phyloP scores from a whole-genome alignment of 1,140 invertebrate genomes.

The Fopius arisanus region DNA sequence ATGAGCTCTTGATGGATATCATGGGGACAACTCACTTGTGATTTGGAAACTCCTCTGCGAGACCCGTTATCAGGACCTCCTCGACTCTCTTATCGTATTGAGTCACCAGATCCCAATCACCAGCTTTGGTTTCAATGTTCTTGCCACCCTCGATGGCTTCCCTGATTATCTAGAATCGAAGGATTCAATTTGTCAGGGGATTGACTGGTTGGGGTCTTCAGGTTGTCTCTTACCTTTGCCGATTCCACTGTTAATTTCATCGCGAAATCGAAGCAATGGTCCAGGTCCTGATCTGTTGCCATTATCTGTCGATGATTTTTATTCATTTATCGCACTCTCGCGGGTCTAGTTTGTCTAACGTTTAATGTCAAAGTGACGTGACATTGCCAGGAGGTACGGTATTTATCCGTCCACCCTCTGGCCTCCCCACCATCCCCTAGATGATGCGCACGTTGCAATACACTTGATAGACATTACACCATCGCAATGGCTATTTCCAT shows the following conservation, averaged over 20 bases:
- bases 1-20: background rate
- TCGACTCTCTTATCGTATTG: constrained; percentile 83
- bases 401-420: constrained; percentile 8
- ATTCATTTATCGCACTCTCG: background rate
- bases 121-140: constrained; percentile 57
- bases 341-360: background rate
- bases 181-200: background rate
- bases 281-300: constrained; percentile 28
- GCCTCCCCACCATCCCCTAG: constrained; percentile 4
- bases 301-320: background rate
- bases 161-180: constrained; percentile 44
- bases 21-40: constrained; percentile 71
- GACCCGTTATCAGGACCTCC: constrained; percentile 72
- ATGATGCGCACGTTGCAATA: background rate
- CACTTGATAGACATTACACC: background rate
- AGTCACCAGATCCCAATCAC: constrained; percentile 81
- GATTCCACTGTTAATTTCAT: constrained; percentile 36
- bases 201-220: background rate
- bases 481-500: background rate
- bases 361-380: constrained; percentile 14
- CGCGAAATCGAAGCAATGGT: constrained; percentile 35
- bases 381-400: constrained; percentile 1
- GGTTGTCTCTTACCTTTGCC: constrained; percentile 32
- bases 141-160: constrained; percentile 50
- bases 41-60: constrained; percentile 73